These are phyloP conservation scores for Heliangelus exortis DNA, from an alignment of 2,797 vertebrate species.

Conservation along the genomic window DNA sequence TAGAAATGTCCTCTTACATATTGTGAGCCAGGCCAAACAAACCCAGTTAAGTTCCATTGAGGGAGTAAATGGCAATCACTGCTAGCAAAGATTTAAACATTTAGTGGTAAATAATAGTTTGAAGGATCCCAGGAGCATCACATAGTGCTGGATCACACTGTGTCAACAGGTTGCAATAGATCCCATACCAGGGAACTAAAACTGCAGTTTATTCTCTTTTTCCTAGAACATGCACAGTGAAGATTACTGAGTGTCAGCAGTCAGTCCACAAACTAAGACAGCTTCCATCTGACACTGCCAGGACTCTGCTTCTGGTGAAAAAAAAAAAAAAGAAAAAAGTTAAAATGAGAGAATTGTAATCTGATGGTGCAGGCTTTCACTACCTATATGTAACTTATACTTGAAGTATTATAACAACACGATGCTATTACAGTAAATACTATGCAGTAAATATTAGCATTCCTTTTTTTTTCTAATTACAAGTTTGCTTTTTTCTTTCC, in stretches of 20 bases:
- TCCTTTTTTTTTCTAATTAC: not conserved
- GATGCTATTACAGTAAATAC: not conserved
- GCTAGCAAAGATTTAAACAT: not conserved
- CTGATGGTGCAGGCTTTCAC: not conserved
- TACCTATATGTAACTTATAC: not conserved
- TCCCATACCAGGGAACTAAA: not conserved
- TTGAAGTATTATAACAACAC: not conserved
- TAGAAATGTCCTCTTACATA: not conserved
- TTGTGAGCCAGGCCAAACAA: not conserved
- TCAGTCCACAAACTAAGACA: not conserved
- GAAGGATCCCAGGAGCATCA: not conserved
- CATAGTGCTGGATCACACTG: not conserved
- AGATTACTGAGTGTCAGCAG: not conserved
- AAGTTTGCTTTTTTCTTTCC: not conserved
- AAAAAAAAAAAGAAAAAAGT: no score
- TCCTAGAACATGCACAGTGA: rapidly evolving
- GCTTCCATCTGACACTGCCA: no score
- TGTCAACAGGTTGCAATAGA: no score
- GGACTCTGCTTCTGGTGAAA: not conserved
- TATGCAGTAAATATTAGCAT: not conserved
- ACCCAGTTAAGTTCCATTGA: not conserved
- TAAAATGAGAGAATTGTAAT: not conserved
- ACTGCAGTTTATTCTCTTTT: not conserved
- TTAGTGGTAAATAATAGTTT: not conserved
- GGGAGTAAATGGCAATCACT: not conserved